Percentiles rank a stretch among this genome's conserved stretches.
These are phyloP conservation scores for Drosophila siamana DNA, from an alignment of 2,888 invertebrate genomes.

Conservation along the genomic window DNA sequence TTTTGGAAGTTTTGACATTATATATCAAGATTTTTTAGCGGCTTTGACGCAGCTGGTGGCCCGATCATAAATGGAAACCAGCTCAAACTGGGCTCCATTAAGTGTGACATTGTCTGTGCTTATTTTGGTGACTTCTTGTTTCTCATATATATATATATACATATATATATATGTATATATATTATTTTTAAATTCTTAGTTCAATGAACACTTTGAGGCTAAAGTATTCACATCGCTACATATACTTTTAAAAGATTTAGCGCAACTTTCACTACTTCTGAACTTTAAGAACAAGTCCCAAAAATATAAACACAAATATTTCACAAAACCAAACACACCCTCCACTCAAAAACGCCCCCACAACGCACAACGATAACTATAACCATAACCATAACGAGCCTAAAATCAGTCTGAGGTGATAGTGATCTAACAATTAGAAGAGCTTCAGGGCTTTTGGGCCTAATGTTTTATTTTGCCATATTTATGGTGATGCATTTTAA, in stretches of 20 bases:
- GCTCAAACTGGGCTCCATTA: slow-evolving; percentile 6
- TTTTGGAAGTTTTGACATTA: slow-evolving; percentile 53
- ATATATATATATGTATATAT: no score
- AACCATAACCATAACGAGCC: slow-evolving; percentile 45
- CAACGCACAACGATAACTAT: slow-evolving; percentile 12
- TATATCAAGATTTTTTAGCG: slow-evolving; percentile 49
- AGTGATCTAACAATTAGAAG: slow-evolving; percentile 55
- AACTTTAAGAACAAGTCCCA: slow-evolving; percentile 6
- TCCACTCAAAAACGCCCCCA: slow-evolving; percentile 36
- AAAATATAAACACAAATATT: background rate
- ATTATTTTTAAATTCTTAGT: no score
- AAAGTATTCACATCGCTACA: no score
- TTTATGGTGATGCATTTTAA: slow-evolving; percentile 74
- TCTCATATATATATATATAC: no score
- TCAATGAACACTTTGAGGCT: background rate
- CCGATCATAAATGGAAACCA: background rate
- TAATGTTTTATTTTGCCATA: slow-evolving; percentile 68
- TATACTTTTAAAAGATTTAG: background rate
- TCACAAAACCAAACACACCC: slow-evolving; percentile 7
- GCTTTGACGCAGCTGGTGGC: slow-evolving; percentile 48
- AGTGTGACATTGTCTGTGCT: no score
- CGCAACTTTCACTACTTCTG: slow-evolving; percentile 32
- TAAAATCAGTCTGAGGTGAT: slow-evolving; percentile 44
- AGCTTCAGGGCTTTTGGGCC: slow-evolving; percentile 46
- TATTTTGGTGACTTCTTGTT: background rate